A percentile compares a stretch with the other conserved stretches of the same genome.
Evolutionary conservation across 2,888 invertebrate genomes (phyloP).

Genomic region (Chymomyza fuscimana): DNA sequence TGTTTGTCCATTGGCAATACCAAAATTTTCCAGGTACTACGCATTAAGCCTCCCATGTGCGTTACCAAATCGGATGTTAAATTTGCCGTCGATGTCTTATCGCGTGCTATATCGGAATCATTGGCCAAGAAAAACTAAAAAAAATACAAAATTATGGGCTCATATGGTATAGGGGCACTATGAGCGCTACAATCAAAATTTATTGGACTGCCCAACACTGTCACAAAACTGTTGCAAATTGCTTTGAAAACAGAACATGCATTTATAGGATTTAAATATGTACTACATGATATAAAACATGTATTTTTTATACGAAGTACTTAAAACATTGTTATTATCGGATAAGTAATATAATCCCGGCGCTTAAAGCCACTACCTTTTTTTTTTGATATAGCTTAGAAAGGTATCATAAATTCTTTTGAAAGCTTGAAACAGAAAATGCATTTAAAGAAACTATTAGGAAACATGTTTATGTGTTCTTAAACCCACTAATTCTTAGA

Average conservation of each 20-base stretch:
- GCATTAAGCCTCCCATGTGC: constrained; percentile 98
- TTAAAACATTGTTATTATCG: not conserved
- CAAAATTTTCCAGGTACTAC: constrained; percentile 84
- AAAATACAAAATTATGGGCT: not conserved
- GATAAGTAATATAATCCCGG: no score
- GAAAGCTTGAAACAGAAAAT: no score
- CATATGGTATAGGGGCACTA: not conserved
- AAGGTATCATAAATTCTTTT: no score
- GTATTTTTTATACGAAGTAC: not conserved
- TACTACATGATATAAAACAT: no score
- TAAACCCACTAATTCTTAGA: no score
- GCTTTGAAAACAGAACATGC: not conserved
- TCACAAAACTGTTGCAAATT: not conserved
- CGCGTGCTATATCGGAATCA: constrained; percentile 80
- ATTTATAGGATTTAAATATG: not conserved
- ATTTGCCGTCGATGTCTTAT: constrained; percentile 85
- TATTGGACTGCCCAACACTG: not conserved
- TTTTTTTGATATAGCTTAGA: no score
- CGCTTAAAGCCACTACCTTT: no score
- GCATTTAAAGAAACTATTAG: no score
- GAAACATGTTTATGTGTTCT: no score
- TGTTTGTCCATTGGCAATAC: constrained; percentile 14
- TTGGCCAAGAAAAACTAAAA: constrained; percentile 46
- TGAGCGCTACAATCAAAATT: not conserved
- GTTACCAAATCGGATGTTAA: constrained; percentile 92